Conservation (phyloP, 1,140 invertebrate species). For the Tetragonula clypearis region DNA sequence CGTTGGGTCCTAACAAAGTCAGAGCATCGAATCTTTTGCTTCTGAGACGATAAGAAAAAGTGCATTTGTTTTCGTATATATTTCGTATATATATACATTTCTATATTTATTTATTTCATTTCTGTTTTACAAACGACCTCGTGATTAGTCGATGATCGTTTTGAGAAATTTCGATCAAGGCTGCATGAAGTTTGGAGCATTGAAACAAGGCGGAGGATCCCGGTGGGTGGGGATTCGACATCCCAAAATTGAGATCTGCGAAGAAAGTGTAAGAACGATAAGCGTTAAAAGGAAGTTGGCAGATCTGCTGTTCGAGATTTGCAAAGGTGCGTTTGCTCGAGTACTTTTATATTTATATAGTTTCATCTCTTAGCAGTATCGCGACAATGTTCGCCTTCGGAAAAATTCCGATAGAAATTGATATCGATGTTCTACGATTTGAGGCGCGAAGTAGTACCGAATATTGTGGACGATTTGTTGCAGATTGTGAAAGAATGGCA, state of each 20-base stretch:
- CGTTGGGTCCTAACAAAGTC: not conserved
- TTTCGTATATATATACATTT: not conserved
- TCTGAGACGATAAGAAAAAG: not conserved
- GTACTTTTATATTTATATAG: no score
- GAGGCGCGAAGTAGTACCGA: not conserved
- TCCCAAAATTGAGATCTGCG: not conserved
- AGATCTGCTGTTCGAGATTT: slow-evolving; percentile 68
- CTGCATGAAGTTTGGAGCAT: slow-evolving; percentile 58
- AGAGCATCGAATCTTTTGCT: not conserved
- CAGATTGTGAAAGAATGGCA: slow-evolving; percentile 81
- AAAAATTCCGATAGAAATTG: not conserved
- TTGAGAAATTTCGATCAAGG: slow-evolving; percentile 21
- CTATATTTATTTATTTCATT: not conserved
- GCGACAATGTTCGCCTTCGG: no score
- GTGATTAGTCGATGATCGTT: slow-evolving; percentile 64
- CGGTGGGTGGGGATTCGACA: not conserved
- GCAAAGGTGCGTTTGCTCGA: slow-evolving; percentile 58
- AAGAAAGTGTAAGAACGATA: slow-evolving; percentile 10
- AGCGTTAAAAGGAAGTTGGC: slow-evolving; percentile 50
- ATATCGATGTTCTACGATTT: not conserved
- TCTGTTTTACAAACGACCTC: not conserved
- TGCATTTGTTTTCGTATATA: not conserved
- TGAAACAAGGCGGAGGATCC: slow-evolving; percentile 15
- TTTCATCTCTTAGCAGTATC: not conserved
- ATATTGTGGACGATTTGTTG: not conserved